These are phyloP conservation scores for Tanytarsus gracilentus DNA, from an alignment of 2,888 invertebrate genomes.

Conservation along the genomic window DNA sequence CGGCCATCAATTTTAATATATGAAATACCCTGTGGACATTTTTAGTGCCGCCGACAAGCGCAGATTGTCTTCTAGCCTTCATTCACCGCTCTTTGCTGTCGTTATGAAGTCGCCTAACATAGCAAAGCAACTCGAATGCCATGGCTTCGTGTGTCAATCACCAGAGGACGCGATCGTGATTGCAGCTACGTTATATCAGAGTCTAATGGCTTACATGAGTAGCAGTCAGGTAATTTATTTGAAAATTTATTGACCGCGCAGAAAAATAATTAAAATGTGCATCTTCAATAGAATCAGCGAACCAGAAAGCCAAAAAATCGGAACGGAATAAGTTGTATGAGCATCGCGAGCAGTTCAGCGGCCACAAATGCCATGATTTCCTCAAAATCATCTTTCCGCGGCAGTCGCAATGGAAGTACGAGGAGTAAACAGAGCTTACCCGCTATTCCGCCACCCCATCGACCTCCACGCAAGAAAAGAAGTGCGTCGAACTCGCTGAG, in stretches of 20 bases:
- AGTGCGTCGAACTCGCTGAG: constrained; percentile 53
- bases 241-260: background rate
- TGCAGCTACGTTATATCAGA: constrained; percentile 83
- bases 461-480: constrained; percentile 68
- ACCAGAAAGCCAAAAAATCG: constrained; percentile 56
- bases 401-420: constrained; percentile 36
- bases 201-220: constrained; percentile 72
- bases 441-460: constrained; percentile 46
- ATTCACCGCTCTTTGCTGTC: constrained; percentile 81
- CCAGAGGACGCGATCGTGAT: constrained; percentile 87
- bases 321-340: constrained; percentile 69
- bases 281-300: constrained; percentile 33
- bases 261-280: background rate
- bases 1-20: background rate
- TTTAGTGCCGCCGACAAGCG: constrained; percentile 39
- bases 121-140: constrained; percentile 75
- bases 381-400: constrained; percentile 36
- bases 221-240: constrained; percentile 35
- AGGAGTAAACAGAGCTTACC: constrained; percentile 27
- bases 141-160: constrained; percentile 81
- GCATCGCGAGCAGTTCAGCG: constrained; percentile 57
- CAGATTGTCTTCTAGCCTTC: constrained; percentile 47
- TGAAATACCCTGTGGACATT: background rate
- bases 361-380: constrained; percentile 37
- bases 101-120: constrained; percentile 73